These are phyloP conservation scores for Pentamera pediparva DNA, from an alignment of 53 echinoderm and acorn worm genomes.

Conservation along the genomic window DNA sequence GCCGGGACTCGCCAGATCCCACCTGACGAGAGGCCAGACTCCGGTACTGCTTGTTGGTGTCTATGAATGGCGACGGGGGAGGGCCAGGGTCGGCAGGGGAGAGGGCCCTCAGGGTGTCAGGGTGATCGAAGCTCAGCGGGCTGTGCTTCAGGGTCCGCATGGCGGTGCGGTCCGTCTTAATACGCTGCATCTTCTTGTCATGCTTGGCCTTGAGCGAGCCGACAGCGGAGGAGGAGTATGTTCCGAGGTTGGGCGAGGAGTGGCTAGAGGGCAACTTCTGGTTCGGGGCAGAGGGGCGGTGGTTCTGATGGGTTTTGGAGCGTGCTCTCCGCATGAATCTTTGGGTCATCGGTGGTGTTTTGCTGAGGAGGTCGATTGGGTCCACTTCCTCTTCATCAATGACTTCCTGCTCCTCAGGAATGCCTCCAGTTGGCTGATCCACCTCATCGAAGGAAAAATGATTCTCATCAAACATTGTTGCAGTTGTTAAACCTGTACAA, in stretches of 20 bases:
- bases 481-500: too few species aligned
- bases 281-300: not conserved
- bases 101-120: not conserved
- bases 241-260: slow-evolving; percentile 5
- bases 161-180: slow-evolving; percentile 11
- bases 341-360: slow-evolving; percentile 26
- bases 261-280: slow-evolving; percentile 8
- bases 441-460: too few species aligned
- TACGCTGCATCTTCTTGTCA: slow-evolving; percentile 20
- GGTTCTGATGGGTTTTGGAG: not conserved
- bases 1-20: not conserved
- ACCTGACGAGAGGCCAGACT: slow-evolving; percentile 15
- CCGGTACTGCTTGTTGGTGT: slow-evolving; percentile 27
- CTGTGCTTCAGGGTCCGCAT: slow-evolving; percentile 14
- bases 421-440: too few species aligned
- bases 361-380: slow-evolving; percentile 17
- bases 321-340: not conserved
- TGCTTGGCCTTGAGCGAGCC: slow-evolving; percentile 21
- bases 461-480: too few species aligned
- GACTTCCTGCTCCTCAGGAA: not conserved
- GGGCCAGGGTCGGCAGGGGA: not conserved
- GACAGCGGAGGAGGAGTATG: not conserved
- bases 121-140: slow-evolving; percentile 15
- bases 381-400: slow-evolving; percentile 15
- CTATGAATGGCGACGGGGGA: slow-evolving; percentile 26